Base-by-base conservation (phyloP, 64 coral and sea anemone species). In the Catalaphyllia jardinei region DNA sequence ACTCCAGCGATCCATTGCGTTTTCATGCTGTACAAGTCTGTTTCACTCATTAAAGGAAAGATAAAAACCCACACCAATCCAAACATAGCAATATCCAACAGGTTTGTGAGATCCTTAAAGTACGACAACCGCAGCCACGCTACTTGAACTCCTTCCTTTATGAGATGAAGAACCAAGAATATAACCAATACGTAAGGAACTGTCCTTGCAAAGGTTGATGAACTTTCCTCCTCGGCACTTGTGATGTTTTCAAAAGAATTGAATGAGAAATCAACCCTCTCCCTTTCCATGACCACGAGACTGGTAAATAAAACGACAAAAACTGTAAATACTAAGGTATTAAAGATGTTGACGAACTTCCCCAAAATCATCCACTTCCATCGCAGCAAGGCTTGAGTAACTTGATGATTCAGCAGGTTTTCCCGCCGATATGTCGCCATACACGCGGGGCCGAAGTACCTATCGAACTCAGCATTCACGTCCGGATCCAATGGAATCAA, bases 321-420 rank as follows among this genome's bases (percentile, higher is more conserved):
- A n/a, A 88, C n/a, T 16, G 87, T 19, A 74, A 94, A 97, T 4
- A 76, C 0, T 12, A 73, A 9, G 8, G 75, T 62, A 52, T 97
- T 97, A 0, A 97, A 57, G 67, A 89, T 65, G 72, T 79, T 94
- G 24, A 90, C 31, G 2, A 93, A 77, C 71, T 93, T 97, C 29
- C 95, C 95, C 10, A 88, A 87, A 0, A 72, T 67, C 28, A 93
- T 88, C 95, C 95, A 97, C 35, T 93, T 97, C 22, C 64, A 90
- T 24, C 88, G 83, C 11, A 97, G 67, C 5, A 90, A 71, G 0
- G 88, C 81, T 60, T 97, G 91, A 11, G 91, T 88, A 15, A 93
- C 71, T 16, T 51, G 35, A 29, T 97, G 95, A 55, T 93, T 97
- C 14, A 97, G 61, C 17, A 97, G 61, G 0, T 84, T 86, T 51